A percentile compares a stretch with the other conserved stretches of the same genome.
These are phyloP conservation scores for Spheniscus mendiculus DNA, from an alignment of 2,113 vertebrate genomes.

Conservation along the genomic window DNA sequence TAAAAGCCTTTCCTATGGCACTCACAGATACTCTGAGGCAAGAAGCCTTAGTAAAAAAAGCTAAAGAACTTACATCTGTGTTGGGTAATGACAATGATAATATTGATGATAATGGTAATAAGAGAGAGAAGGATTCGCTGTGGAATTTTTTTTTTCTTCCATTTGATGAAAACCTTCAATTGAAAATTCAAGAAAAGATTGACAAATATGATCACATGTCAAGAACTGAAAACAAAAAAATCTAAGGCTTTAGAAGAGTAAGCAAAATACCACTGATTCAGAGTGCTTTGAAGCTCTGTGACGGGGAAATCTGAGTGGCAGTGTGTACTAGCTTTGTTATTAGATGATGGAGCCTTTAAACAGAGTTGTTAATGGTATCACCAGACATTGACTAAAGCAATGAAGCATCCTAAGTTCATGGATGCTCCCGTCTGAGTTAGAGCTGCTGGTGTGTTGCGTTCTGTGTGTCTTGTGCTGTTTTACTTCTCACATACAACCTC, in stretches of 20 bases:
- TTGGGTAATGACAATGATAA: background rate
- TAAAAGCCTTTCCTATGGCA: background rate
- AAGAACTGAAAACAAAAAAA: background rate
- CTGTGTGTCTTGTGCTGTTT: accelerated
- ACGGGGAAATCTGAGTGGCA: background rate
- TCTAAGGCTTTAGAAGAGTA: background rate
- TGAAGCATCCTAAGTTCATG: background rate
- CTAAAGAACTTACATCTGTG: background rate
- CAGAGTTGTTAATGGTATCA: background rate
- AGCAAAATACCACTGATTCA: background rate
- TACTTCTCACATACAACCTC: background rate
- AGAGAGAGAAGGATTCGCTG: background rate
- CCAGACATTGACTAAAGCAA: background rate
- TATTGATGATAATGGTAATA: background rate
- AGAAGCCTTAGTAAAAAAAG: background rate
- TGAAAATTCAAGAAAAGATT: background rate
- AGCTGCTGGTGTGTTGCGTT: background rate
- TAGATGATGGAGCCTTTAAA: background rate
- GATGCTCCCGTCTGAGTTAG: background rate
- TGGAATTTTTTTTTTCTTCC: background rate
- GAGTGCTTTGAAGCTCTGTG: background rate
- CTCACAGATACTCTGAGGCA: background rate
- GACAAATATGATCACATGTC: background rate
- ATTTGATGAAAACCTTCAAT: background rate
- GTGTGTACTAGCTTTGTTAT: background rate